Evolutionary conservation across 2,113 vertebrate species (phyloP), one percentile per base, ranked within the genome.

Genomic region (Tenebrosternarchus preto): DNA sequence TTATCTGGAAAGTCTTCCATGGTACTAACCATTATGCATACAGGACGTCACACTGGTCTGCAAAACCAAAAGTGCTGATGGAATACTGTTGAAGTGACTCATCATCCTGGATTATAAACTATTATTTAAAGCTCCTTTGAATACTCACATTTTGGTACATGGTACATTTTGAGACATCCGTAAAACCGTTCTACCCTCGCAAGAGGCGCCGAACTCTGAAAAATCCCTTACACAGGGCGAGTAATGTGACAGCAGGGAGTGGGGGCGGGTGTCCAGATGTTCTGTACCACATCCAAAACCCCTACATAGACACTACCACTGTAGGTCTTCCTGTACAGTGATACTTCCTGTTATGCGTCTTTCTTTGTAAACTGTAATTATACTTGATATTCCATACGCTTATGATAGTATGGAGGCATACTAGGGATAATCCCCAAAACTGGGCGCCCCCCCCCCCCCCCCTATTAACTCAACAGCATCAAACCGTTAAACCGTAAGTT

Each of bases 191-290:
- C 5, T 50, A 68, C 22, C 22, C 59, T 22, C 63, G 57, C 29
- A 53, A 27, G 22, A 59, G 33, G 66, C 69, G 36, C 63, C 66
- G 27, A 15, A 25, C 63, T n/a, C 67, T 46, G 27, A 56, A 20
- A 77, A 68, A 27, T 56, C 22, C 39, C 20, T 22, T 56, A 46
- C 25, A 67, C 29, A 12, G 17, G n/a, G n/a, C 8, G 55, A 70
- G 77, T 66, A 78, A 78, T 70, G 68, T 78, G 27, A 6, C 33
- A 36, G 33, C 33, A 60, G 53, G 57, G 24, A 43, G 33, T 53
- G 5, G 31, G 55, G 24, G 22, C 31, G 33, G 29, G 20, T 59
- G 68, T 29, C 25, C 31, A 29, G 53, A 19, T 53, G 24, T 19
- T 33, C 39, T 46, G 12, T 7, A 20, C 68, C n/a, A 76, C 17